These are phyloP conservation scores for Bursaphelenchus mucronatus DNA, from an alignment of 1,140 invertebrate genomes.

Conservation along the genomic window DNA sequence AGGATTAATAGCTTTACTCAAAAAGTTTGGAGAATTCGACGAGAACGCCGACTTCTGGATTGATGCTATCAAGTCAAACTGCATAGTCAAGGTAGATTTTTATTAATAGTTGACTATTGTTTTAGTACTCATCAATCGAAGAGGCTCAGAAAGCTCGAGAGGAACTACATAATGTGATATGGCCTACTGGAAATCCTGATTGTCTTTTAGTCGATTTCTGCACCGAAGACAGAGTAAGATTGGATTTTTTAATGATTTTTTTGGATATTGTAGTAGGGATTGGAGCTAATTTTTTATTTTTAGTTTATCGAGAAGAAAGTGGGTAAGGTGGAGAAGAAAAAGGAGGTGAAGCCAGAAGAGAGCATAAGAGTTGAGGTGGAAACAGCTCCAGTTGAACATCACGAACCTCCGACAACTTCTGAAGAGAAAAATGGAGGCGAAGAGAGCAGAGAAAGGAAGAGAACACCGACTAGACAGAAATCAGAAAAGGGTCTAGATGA, in stretches of 20 bases:
- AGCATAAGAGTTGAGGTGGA: neutral
- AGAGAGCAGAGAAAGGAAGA: neutral
- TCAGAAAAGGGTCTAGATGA: conserved; percentile 6
- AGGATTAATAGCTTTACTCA: neutral
- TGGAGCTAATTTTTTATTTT: conserved; percentile 4
- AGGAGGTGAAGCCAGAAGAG: neutral
- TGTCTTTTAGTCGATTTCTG: neutral
- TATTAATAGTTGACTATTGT: neutral
- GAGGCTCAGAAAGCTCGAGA: conserved; percentile 4
- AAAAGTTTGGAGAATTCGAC: conserved; percentile 8
- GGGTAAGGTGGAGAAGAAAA: too few relatives aligned
- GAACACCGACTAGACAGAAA: neutral
- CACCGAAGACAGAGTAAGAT: conserved; percentile 14
- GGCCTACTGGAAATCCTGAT: neutral
- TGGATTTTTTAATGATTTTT: neutral
- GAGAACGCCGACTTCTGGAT: conserved; percentile 13
- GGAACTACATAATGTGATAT: conserved; percentile 7
- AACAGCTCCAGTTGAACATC: neutral
- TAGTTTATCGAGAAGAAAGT: conserved; percentile 6
- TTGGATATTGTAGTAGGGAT: conserved; percentile 1
- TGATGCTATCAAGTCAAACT: conserved; percentile 1
- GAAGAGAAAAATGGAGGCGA: neutral
- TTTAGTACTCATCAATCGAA: conserved; percentile 16
- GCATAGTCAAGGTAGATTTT: conserved; percentile 15
- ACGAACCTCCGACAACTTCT: neutral